Evolutionary conservation across 2,113 vertebrate genomes (phyloP).

Genomic region (Mugil cephalus): DNA sequence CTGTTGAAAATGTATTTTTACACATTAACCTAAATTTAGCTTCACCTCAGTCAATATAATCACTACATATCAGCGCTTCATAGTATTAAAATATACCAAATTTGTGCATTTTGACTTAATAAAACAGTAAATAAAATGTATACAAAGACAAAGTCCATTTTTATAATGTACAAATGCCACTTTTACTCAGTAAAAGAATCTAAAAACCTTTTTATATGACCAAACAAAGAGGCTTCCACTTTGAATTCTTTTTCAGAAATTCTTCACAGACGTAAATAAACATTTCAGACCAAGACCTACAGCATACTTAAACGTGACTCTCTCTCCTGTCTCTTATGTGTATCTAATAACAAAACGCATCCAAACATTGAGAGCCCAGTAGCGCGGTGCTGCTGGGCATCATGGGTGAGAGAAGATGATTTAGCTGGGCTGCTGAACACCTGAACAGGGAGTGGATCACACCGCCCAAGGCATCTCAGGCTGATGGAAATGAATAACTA

Average conservation of each 20-base stretch:
- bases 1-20: no score
- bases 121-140: no score
- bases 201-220: background rate
- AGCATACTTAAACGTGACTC: background rate
- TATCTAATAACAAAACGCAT: conserved; percentile 25
- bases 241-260: background rate
- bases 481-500: conserved; percentile 81
- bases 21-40: no score
- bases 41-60: no score
- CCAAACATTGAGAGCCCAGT: conserved; percentile 24
- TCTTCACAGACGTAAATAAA: conserved; percentile 12
- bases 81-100: no score
- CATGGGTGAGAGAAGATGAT: conserved; percentile 41
- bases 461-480: conserved; percentile 58
- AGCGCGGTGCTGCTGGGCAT: conserved; percentile 43
- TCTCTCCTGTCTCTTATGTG: background rate
- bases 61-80: no score
- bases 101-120: no score
- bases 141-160: no score
- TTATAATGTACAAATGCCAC: no score
- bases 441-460: conserved; percentile 64
- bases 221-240: background rate
- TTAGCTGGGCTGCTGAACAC: conserved; percentile 54
- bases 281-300: background rate
- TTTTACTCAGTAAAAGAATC: no score